Evolutionary conservation across 2,797 vertebrate genomes (phyloP), one percentile per base, ranked within the genome.

Genomic region (Clamator glandarius): DNA sequence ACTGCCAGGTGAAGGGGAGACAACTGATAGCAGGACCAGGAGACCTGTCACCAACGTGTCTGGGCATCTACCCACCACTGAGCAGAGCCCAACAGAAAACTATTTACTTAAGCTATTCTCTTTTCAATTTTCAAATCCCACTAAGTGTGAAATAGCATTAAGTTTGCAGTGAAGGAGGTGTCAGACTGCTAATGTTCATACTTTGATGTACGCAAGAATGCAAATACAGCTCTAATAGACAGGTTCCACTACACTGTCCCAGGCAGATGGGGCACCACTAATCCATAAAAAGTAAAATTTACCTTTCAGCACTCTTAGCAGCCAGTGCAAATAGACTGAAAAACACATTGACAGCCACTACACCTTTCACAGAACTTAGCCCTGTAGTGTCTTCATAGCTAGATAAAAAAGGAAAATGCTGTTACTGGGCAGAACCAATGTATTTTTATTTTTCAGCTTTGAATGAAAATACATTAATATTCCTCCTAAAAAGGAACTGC

Each of bases 101-200:
- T 86, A 62, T 75, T 94, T 68, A 70, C 28, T 83, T 84, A 66
- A 86, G 31, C 24, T 66, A 25, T 50, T 66, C 51, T 87, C 73
- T 59, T 91, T 92, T 89, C 87, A 87, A 79, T 95, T 92, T 95
- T 89, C 78, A 83, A 41, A 87, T 75, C 73, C 66, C 54, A 15
- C 69, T 91, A 86, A 91, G 92, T 95, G 94, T 94, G 96, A 96
- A 96, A 95, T 58, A 78, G 50, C 5, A 3, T 92, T 92, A 85
- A n/a, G 8, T 72, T 92, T 64, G 29, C 54, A 78, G 54, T 0
- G 31, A 88, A 72, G 66, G 51, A 90, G 35, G 39, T 90, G 91
- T 93, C 76, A 94, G 66, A 31, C 66, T 91, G 82, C 66, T 94
- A 84, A 91, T 86, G 73, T 48, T 91, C 23, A 2, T 90, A 86